phyloP scores from a whole-genome alignment of 1,140 invertebrate genomes.

The Hyles vespertilio region DNA sequence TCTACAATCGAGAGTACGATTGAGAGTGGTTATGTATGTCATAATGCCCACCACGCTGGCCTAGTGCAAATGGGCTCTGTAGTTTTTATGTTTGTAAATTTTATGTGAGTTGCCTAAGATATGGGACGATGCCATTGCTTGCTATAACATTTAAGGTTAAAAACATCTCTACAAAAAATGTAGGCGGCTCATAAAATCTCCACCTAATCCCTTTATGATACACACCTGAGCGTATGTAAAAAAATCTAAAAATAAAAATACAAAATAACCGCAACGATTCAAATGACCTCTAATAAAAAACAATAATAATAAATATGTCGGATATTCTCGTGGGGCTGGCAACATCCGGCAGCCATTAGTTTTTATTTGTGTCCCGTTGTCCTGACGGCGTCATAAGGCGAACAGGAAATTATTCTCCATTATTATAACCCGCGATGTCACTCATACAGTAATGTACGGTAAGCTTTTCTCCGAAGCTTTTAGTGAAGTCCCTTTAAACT shows the following conservation, averaged over 20 bases:
- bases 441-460: conserved; percentile 40
- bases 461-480: conserved; percentile 36
- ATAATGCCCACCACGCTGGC: too few species aligned
- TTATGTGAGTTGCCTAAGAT: too few species aligned
- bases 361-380: conserved; percentile 60
- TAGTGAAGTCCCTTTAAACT: conserved; percentile 32
- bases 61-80: too few species aligned
- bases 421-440: conserved; percentile 50
- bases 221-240: too few species aligned
- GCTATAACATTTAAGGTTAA: too few species aligned
- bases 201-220: too few species aligned
- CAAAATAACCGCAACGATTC: neutral
- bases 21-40: too few species aligned
- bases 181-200: too few species aligned
- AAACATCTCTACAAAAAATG: too few species aligned
- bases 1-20: too few species aligned
- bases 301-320: neutral
- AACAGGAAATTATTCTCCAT: conserved; percentile 62
- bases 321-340: neutral
- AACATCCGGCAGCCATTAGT: conserved; percentile 43
- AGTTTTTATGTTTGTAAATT: too few species aligned
- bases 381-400: conserved; percentile 30
- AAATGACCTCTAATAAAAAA: neutral
- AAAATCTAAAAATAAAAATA: neutral
- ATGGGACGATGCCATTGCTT: too few species aligned